These are phyloP conservation scores for Tenebrosternarchus preto DNA, from an alignment of 2,113 vertebrate genomes.

Conservation along the genomic window DNA sequence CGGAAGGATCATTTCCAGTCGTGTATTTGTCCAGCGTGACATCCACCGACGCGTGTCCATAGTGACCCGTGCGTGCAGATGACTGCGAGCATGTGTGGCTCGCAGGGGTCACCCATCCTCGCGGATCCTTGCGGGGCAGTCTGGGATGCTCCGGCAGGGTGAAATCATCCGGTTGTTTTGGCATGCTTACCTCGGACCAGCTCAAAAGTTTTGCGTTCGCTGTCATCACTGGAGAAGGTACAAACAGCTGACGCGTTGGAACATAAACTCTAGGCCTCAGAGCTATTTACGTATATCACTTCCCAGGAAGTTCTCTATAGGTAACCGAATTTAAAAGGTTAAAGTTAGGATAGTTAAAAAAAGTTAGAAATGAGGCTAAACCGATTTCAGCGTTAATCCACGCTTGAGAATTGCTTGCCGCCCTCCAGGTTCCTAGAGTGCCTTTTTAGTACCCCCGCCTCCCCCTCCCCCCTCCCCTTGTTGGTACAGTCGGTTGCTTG, in stretches of 20 bases:
- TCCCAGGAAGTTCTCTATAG: no score
- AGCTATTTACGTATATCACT: no score
- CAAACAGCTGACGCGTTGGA: neutral
- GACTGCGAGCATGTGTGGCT: slow-evolving; percentile 49
- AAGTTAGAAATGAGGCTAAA: neutral
- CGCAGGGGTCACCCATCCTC: slow-evolving; percentile 67
- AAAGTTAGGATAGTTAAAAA: no score
- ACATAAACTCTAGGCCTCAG: neutral
- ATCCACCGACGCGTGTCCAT: slow-evolving; percentile 45
- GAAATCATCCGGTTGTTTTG: slow-evolving; percentile 39
- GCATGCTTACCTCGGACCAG: slow-evolving; percentile 64
- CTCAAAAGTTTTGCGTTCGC: slow-evolving; percentile 58
- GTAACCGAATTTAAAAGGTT: no score
- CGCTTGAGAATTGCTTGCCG: slow-evolving; percentile 49
- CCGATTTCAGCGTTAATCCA: neutral
- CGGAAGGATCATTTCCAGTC: slow-evolving; percentile 47
- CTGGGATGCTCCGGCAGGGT: slow-evolving; percentile 50
- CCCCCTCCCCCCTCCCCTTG: slow-evolving; percentile 47
- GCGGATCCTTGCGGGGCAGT: slow-evolving; percentile 64
- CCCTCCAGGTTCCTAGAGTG: slow-evolving; percentile 58
- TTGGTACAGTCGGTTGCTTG: slow-evolving; percentile 29
- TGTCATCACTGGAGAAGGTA: slow-evolving; percentile 36
- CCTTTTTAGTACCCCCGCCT: slow-evolving; percentile 45
- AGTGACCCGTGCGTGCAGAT: neutral
- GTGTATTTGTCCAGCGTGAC: slow-evolving; percentile 57